Evolutionary conservation across 2,888 invertebrate species (phyloP), one percentile per base, ranked within the genome.

Genomic region (Ametastegia equiseti): DNA sequence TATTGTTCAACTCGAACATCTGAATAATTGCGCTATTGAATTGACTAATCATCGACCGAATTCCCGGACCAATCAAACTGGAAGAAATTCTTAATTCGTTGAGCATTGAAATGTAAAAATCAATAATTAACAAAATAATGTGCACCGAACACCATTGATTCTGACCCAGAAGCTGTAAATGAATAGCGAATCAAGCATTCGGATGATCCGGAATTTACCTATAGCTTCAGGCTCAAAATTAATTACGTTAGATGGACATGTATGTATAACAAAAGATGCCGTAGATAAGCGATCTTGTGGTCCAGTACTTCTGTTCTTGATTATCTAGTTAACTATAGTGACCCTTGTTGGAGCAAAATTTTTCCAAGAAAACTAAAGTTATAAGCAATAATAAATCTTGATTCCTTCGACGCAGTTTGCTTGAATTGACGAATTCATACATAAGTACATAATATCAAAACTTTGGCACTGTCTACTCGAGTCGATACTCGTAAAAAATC

Each of bases 401-500:
- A 33, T 33, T 69, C n/a, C 23, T 69, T 69, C 27, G 2, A 42
- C 42, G 23, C 27, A 47, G 50, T 30, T 50, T n/a, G n/a, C 30
- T n/a, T 47, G 9, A 73, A 30, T 54, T 11, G 4, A 36, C 19
- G 33, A 75, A 54, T 75, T 54, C 9, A n/a, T 54, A 54, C 50
- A 75, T 54, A 50, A 45, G 27, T 30, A 27, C 36, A 54, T 19
- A 54, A 33, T 54, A 54, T 54, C 75, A 75, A 54, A 36, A 75
- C 54, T 75, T 75, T 75, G 75, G 75, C 75, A 75, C 75, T 23
- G 39, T 47, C 60, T 67, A 67, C 19, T 67, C 9, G 67, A 36
- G 39, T 39, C 45, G 27, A 45, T 71, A 71, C 30, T 71, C 47
- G 9, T 71, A 42, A 71, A 30, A 71, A 47, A 71, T 47, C n/a